These are phyloP conservation scores for Thinocorus orbignyianus DNA, from an alignment of 2,113 vertebrate species.

Conservation along the genomic window DNA sequence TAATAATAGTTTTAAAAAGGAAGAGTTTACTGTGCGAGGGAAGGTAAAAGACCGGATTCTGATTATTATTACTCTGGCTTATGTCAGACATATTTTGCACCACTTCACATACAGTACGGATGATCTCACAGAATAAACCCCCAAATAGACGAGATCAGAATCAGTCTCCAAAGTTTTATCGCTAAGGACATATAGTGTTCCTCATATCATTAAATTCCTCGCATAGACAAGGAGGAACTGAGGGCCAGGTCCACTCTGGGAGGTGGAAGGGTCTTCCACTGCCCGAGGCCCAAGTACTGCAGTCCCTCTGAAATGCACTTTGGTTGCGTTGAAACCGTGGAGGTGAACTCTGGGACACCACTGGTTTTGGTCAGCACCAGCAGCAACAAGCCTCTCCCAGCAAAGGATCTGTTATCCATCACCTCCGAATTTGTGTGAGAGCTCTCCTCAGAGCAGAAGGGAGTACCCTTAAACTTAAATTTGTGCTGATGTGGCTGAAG, in stretches of 20 bases:
- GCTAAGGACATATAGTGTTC: background rate
- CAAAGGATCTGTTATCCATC: background rate
- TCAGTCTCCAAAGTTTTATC: background rate
- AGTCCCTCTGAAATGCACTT: background rate
- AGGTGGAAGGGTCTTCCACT: background rate
- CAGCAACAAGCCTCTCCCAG: background rate
- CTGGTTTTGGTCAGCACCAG: background rate
- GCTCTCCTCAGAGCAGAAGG: background rate
- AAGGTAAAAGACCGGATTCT: background rate
- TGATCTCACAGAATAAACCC: background rate
- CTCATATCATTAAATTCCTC: background rate
- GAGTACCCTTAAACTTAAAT: conserved; percentile 11
- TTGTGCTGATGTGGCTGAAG: conserved; percentile 44
- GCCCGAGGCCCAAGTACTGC: no score
- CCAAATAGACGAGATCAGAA: background rate
- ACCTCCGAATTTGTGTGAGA: background rate
- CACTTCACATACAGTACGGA: background rate
- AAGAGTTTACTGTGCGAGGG: background rate
- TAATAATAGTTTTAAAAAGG: conserved; percentile 47
- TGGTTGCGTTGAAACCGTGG: background rate
- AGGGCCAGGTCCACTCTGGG: background rate
- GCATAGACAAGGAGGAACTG: background rate
- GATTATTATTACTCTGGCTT: background rate
- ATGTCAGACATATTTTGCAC: background rate
- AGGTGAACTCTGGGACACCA: background rate